Evolutionary conservation across 2,113 vertebrate genomes (phyloP), one percentile per base, ranked within the genome.

Genomic region (Mixornis gularis): DNA sequence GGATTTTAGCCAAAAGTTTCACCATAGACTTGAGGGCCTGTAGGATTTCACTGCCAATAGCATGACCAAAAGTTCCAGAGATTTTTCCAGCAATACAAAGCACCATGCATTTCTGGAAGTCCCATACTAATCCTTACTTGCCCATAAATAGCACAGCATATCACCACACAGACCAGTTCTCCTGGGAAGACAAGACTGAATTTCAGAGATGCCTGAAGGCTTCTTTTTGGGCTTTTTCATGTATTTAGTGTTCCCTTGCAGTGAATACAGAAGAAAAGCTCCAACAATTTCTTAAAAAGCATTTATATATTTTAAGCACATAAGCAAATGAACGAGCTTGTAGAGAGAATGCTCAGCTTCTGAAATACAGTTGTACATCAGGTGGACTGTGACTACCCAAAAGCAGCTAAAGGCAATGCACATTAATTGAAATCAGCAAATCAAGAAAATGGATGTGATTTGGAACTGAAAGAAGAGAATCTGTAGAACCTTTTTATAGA

Each of bases 311-410:
- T n/a, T 84, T 11, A 48, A 26, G 13, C 17, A 30, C 0, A 1
- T 25, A 53, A 38, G 5, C 0, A 9, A 64, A 60, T 29, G 9
- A 82, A 7, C 72, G 2, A 85, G 34, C 4, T n/a, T 14, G 4
- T 9, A 51, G 8, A 73, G 18, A 34, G 18, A 21, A 14, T 0
- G 0, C 8, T 78, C 30, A 41, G 5, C 32, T 68, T 21, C n/a
- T 68, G 60, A 81, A 74, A 88, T 30, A 14, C 6, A 71, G 3
- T 26, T 22, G 17, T 21, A 12, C 3, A 2, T 44, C 49, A 30
- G 12, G 7, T 18, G 17, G 43, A 59, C 8, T 1, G 0, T 40
- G 40, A 21, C 4, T 70, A 8, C 17, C 29, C 40, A 63, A 0
- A 10, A 48, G 40, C 48, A 89, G 4, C 13, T 70, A 51, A 55